Conservation (phyloP, 2,113 vertebrate genomes). For the Antigone vipio region DNA sequence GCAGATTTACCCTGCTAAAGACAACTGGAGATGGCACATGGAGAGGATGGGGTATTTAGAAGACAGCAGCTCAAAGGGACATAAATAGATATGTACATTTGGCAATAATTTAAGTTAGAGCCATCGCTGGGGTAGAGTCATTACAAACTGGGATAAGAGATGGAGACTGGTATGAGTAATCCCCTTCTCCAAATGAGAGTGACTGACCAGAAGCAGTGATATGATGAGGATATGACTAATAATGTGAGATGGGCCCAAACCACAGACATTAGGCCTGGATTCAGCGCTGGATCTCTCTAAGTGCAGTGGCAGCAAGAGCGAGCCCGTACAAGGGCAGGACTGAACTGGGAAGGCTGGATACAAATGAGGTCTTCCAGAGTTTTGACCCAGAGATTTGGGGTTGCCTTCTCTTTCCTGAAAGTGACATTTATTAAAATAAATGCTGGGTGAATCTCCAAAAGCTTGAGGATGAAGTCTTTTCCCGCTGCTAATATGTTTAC, state of each 20-base stretch:
- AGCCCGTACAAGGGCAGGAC: neutral
- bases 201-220: neutral
- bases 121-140: neutral
- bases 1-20: neutral
- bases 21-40: neutral
- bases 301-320: neutral
- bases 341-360: neutral
- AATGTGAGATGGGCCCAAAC: neutral
- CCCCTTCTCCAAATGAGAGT: neutral
- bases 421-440: neutral
- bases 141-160: neutral
- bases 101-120: neutral
- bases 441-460: neutral
- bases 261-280: neutral
- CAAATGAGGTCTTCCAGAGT: neutral
- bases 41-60: neutral
- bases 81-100: neutral
- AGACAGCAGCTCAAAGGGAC: neutral
- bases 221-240: conserved; percentile 22
- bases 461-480: neutral
- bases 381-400: neutral
- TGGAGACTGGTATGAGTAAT: neutral
- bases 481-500: neutral
- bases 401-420: neutral
- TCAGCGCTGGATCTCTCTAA: neutral